Percentiles rank a stretch among this genome's conserved stretches.
Evolutionary conservation across 64 coral and sea anemone genomes (phyloP).

Genomic region (Dendronephthya gigantea): DNA sequence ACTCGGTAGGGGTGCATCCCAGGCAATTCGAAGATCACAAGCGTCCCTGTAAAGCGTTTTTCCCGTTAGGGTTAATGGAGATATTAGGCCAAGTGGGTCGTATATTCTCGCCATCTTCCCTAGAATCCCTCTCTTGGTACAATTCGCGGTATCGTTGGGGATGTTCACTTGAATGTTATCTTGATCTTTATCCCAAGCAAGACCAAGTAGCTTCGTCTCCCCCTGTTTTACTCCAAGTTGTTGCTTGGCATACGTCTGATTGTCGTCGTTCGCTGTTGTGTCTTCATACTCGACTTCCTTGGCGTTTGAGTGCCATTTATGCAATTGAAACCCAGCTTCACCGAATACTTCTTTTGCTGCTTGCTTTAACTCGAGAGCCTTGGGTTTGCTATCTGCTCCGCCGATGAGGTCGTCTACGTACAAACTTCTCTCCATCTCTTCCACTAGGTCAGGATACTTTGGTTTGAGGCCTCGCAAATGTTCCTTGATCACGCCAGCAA

Average conservation of each 20-base stretch:
- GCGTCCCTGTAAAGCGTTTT: neutral
- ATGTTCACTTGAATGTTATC: neutral
- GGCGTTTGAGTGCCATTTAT: too few species aligned
- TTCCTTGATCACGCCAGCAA: neutral
- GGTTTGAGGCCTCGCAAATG: neutral
- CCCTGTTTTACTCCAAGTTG: neutral
- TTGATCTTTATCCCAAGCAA: neutral
- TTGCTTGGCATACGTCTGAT: neutral
- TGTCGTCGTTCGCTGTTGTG: neutral
- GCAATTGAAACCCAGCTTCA: neutral
- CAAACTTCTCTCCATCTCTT: neutral
- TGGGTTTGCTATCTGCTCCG: neutral
- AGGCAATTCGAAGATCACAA: neutral
- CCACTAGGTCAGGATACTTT: neutral
- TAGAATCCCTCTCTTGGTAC: neutral
- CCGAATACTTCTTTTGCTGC: neutral
- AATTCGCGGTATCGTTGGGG: neutral
- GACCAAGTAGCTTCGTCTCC: neutral
- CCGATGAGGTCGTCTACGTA: too few species aligned
- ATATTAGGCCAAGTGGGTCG: neutral
- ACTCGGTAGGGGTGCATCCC: neutral
- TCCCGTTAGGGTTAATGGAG: neutral
- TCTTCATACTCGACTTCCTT: neutral
- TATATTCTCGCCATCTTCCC: neutral
- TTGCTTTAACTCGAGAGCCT: neutral